Conservation (phyloP, 2,888 invertebrate species). For the Hofmannophila pseudospretella region DNA sequence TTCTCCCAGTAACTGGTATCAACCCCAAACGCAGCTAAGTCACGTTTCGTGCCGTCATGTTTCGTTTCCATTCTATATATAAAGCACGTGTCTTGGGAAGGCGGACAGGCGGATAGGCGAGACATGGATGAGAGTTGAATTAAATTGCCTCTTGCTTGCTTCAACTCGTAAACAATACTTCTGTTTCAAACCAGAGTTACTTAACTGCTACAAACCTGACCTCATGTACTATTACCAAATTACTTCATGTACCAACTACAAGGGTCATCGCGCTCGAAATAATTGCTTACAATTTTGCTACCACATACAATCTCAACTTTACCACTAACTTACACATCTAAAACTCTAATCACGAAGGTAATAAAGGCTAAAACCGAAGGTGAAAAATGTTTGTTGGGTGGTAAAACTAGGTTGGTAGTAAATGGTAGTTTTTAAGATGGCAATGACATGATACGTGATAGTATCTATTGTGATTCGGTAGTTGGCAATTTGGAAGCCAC, state of each 20-base stretch:
- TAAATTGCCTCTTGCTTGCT: too few species aligned
- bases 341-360: neutral
- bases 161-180: too few species aligned
- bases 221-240: neutral
- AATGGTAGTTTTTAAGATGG: constrained; percentile 1
- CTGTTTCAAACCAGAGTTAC: too few species aligned
- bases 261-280: constrained; percentile 8
- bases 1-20: too few species aligned
- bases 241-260: constrained; percentile 3
- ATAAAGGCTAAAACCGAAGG: neutral
- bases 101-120: too few species aligned
- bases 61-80: too few species aligned
- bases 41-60: too few species aligned
- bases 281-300: constrained; percentile 8
- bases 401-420: too few species aligned
- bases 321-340: neutral
- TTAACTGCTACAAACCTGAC: too few species aligned
- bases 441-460: constrained; percentile 8
- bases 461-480: neutral
- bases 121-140: too few species aligned
- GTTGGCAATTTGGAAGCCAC: constrained; percentile 2
- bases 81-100: too few species aligned
- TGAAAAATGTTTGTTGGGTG: neutral
- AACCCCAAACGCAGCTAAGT: too few species aligned
- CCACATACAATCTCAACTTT: constrained; percentile 2